Percentiles rank a stretch among this genome's conserved stretches.
These are phyloP conservation scores for Mesorhabditis spiculigera DNA, from an alignment of 2,888 invertebrate genomes.

Conservation along the genomic window DNA sequence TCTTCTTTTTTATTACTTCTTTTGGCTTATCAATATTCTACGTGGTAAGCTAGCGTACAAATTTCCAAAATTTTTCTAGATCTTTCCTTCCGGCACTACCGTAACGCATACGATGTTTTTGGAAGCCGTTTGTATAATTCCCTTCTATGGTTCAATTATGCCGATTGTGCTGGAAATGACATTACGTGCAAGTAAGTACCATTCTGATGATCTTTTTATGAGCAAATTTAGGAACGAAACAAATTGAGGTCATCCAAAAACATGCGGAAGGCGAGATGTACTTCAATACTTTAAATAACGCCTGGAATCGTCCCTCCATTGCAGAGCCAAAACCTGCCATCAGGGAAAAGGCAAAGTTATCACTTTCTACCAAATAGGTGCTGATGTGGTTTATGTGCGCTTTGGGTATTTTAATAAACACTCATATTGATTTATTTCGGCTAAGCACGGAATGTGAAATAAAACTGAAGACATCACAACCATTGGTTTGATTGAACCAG, in stretches of 20 bases:
- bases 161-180: slow-evolving; percentile 1
- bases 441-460: too few relatives aligned
- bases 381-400: too few relatives aligned
- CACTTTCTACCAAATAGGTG: too few relatives aligned
- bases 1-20: slow-evolving; percentile 5
- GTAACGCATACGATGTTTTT: not conserved
- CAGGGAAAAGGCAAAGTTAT: too few relatives aligned
- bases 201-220: not conserved
- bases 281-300: not conserved
- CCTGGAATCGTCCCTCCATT: not conserved
- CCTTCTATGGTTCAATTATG: not conserved
- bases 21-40: slow-evolving; percentile 3
- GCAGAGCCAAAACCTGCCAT: not conserved
- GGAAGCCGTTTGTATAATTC: slow-evolving; percentile 4
- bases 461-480: too few relatives aligned
- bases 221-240: slow-evolving; percentile 1
- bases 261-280: not conserved
- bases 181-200: not conserved
- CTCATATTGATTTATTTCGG: too few relatives aligned
- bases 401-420: too few relatives aligned
- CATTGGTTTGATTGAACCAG: too few relatives aligned
- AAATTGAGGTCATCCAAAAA: not conserved
- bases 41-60: not conserved
- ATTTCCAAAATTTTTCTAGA: not conserved
- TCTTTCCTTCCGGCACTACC: not conserved